Evolutionary conservation across 2,113 vertebrate genomes (phyloP), one percentile per base, ranked within the genome.

Genomic region (Perccottus glenii): DNA sequence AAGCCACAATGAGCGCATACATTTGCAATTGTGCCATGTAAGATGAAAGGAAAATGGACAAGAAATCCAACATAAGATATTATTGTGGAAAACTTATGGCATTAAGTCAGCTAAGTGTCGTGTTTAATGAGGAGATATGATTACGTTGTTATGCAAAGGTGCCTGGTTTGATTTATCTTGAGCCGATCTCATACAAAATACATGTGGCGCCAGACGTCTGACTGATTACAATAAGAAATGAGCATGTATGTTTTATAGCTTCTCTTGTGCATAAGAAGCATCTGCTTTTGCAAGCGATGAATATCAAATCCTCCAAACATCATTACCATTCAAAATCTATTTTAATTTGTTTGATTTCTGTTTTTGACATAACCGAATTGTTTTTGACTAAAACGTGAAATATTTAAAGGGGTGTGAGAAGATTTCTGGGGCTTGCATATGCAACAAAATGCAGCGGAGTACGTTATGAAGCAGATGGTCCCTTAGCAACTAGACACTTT

Each of bases 391-490:
- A 64, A 55, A 56, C 62, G 75, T 81, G 56, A 81, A 82, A 78
- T 78, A 68, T 78, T 75, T 75, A 71, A 77, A 70, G 65, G 61
- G 10, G 19, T 64, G 66, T 16, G 3, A 60, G 49, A 49, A 14
- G 50, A 84, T 75, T 78, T 11, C 5, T 47, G 59, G 64, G 38
- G 49, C 73, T 75, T 83, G 77, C 77, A 87, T 82, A 87, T 86
- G 76, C 71, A 80, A 67, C 73, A 77, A 64, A 68, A 76, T 79
- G 83, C 75, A 59, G 75, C 59, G n/a, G 73, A 73, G 80, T 80
- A 81, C 85, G 64, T 85, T 85, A 69, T 80, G 67, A 85, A 87
- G 83, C 87, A 89, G 86, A 88, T 89, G 86, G 84, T 86, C 83
- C 71, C 85, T 70, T 51, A 75, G 83, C 84, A 85, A 73, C 71